These are phyloP conservation scores for Conchocele bisecta DNA, from an alignment of 2,888 invertebrate species.

Conservation along the genomic window DNA sequence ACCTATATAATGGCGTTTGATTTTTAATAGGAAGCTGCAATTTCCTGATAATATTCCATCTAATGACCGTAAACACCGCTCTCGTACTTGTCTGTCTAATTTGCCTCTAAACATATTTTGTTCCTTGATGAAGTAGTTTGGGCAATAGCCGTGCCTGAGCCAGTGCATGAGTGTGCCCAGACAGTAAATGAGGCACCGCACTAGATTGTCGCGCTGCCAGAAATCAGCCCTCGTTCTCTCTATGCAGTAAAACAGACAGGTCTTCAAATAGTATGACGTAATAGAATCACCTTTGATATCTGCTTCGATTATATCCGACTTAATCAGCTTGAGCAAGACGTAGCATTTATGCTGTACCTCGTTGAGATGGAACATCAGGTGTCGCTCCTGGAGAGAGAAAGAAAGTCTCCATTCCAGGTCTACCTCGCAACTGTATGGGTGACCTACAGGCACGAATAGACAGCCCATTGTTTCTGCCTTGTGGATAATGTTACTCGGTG, in stretches of 20 bases:
- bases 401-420: not conserved
- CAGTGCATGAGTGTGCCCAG: not conserved
- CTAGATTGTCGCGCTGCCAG: not conserved
- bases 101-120: slow-evolving; percentile 9
- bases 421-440: not conserved
- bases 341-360: not conserved
- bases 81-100: not conserved
- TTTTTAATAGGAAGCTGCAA: no score
- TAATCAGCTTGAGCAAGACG: not conserved
- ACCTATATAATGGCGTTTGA: no score
- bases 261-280: slow-evolving; percentile 8
- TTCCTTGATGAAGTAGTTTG: slow-evolving; percentile 13
- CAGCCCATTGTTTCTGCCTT: not conserved
- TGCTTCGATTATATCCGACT: not conserved
- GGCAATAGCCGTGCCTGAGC: not conserved
- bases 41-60: no score
- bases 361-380: not conserved
- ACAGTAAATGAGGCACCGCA: not conserved
- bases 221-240: not conserved
- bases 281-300: not conserved
- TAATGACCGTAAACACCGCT: no score
- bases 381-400: not conserved
- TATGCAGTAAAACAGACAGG: slow-evolving; percentile 1
- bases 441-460: not conserved
- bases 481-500: slow-evolving; percentile 8